Percentiles rank a stretch among this genome's conserved stretches.
These are phyloP conservation scores for Garrulus glandarius DNA, from an alignment of 2,797 vertebrate genomes.

Conservation along the genomic window DNA sequence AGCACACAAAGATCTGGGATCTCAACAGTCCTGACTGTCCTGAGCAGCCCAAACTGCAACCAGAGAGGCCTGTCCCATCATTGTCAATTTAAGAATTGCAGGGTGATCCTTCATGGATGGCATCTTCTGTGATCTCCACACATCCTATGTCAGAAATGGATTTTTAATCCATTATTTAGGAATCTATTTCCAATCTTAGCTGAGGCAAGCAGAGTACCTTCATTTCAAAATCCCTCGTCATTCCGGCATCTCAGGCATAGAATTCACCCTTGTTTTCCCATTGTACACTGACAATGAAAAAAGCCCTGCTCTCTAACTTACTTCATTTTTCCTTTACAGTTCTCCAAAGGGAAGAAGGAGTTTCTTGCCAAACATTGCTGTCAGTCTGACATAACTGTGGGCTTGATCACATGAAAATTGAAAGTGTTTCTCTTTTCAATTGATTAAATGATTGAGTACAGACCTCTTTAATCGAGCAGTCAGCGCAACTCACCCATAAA, in stretches of 20 bases:
- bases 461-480: conserved; percentile 34
- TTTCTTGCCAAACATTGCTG: background rate
- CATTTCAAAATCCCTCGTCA: background rate
- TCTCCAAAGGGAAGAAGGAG: background rate
- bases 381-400: conserved; percentile 18
- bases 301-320: background rate
- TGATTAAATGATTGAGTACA: conserved; percentile 35
- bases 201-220: background rate
- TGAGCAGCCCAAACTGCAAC: background rate
- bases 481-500: conserved; percentile 17
- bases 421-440: conserved; percentile 44
- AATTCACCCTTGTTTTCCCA: background rate
- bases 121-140: background rate
- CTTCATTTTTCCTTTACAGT: background rate
- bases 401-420: conserved; percentile 1
- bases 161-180: background rate
- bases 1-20: background rate
- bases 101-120: background rate
- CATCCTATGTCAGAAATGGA: background rate
- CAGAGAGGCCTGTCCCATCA: background rate
- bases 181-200: background rate
- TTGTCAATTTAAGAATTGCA: background rate
- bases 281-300: background rate
- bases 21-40: background rate
- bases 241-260: background rate